These are phyloP conservation scores for Antechinus flavipes DNA, from an alignment of 2,113 vertebrate species.

Conservation along the genomic window DNA sequence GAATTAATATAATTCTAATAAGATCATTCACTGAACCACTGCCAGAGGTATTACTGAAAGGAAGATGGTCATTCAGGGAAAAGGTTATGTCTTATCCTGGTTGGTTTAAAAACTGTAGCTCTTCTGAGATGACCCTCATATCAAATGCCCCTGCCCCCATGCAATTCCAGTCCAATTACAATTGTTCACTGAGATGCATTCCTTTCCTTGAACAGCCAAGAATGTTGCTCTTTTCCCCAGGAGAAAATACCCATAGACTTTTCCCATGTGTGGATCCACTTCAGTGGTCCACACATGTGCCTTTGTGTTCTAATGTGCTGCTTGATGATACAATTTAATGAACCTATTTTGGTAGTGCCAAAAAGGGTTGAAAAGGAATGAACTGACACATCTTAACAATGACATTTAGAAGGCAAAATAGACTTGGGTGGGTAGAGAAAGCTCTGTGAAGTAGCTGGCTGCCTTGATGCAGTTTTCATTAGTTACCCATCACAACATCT, in stretches of 20 bases:
- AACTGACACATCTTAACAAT: slow-evolving; percentile 5
- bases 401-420: slow-evolving; percentile 10
- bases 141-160: slow-evolving; percentile 35
- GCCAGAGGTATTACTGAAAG: slow-evolving; percentile 73
- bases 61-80: slow-evolving; percentile 59
- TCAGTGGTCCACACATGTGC: background rate
- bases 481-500: background rate
- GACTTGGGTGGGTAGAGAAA: background rate
- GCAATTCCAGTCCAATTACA: slow-evolving; percentile 41
- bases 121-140: background rate
- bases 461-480: background rate
- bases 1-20: slow-evolving; percentile 77
- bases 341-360: background rate
- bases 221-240: background rate
- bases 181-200: slow-evolving; percentile 40
- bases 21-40: slow-evolving; percentile 67
- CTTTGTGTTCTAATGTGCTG: background rate
- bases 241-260: background rate
- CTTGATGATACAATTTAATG: background rate
- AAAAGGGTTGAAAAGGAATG: background rate
- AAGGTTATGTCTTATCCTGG: slow-evolving; percentile 49
- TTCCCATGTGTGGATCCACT: background rate
- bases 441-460: background rate
- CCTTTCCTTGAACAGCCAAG: slow-evolving; percentile 29
- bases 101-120: slow-evolving; percentile 61